Percentiles rank a stretch among this genome's conserved stretches.
phyloP scores from a whole-genome alignment of 2,113 vertebrate species.

The Martes martes region DNA sequence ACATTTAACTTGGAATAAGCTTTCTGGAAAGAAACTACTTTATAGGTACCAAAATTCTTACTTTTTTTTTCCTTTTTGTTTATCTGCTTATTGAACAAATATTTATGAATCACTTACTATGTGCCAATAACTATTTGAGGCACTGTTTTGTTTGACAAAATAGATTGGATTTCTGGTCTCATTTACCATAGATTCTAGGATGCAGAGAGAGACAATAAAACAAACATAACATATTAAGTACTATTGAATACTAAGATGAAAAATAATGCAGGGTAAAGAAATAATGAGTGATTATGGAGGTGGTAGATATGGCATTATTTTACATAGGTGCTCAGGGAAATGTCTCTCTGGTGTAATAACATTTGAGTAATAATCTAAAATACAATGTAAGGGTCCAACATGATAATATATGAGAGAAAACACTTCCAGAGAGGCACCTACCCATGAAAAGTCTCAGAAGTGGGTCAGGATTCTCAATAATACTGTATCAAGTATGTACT shows the following conservation, averaged over 20 bases:
- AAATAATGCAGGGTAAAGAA: neutral
- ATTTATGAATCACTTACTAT: neutral
- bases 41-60: neutral
- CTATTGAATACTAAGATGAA: neutral
- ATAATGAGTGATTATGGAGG: neutral
- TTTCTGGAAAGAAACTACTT: neutral
- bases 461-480: neutral
- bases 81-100: neutral
- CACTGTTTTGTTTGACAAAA: neutral
- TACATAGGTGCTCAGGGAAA: neutral
- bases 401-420: neutral
- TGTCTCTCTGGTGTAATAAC: neutral
- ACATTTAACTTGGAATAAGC: neutral
- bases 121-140: neutral
- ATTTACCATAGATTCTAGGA: neutral
- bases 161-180: neutral
- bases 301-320: neutral
- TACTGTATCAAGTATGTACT: neutral
- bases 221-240: neutral
- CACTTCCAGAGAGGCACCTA: neutral
- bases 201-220: neutral
- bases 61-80: neutral
- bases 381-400: neutral
- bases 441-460: neutral
- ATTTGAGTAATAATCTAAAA: neutral